Base-by-base conservation (phyloP, 2,797 vertebrate species). In the Paguma larvata region DNA sequence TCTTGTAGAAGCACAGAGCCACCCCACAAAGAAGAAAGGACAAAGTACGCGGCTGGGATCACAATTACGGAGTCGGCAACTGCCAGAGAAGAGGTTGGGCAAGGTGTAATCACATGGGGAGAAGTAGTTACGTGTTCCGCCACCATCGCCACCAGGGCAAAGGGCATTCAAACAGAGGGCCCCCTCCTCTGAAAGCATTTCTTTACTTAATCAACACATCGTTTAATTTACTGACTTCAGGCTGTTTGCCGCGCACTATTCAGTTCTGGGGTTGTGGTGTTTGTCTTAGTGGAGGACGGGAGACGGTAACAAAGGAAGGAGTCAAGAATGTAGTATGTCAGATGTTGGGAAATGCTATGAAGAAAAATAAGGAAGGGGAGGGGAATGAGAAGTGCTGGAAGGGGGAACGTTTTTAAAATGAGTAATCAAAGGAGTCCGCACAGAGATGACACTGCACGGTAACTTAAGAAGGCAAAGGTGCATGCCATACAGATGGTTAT, bases 21-120 rank as follows among this genome's bases (percentile, higher is more conserved):
- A 38, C 93, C 91, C 65, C 5, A 89, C 85, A 85, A 94, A 96
- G 94, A 70, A 95, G 91, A 97, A 98, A 97, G 98, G 98, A 96
- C 98, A 99, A 99, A 99, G 99, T 98, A 63, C 98, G 93, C 85
- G 94, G 96, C 56, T 78, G 72, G 97, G 97, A 98, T 98, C 85
- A 87, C 65, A 86, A 88, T 48, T 21, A 85, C 23, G 3, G 80
- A 75, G 77, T 87, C 75, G 10, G 72, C 25, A 83, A 67, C n/a
- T 38, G 6, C 62, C 15, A 13, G 84, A 65, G 89, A 78, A 85
- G 87, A 68, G 51, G 78, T 51, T 10, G 27, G 38, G 73, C 83
- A 44, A 19, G 84, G 82, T 13, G 27, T 14, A n/a, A 46, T 70
- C 97, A 94, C 80, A 19, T 13, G 68, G 46, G 70, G 53, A 73